Evolutionary conservation across 2,888 invertebrate genomes (phyloP), one percentile per base, ranked within the genome.

Genomic region (Heteromurus nitidus): DNA sequence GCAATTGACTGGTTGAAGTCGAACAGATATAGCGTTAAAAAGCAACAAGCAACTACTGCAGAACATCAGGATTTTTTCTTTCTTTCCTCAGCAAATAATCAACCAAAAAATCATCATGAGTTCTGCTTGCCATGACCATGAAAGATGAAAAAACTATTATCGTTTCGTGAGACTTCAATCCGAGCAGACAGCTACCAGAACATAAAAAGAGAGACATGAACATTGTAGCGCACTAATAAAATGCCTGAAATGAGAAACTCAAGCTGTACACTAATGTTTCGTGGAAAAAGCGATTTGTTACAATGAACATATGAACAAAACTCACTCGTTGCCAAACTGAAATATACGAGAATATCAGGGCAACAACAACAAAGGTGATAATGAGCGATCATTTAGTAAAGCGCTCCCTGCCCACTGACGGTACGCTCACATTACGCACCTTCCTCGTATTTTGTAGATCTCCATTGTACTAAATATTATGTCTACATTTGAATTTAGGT

Each of bases 311-410:
- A 22, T 20, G 3, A 20, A 55, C 22, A 3, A 55, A 55, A 55
- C 55, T 20, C 55, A 24, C 7, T n/a, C n/a, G n/a, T n/a, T n/a
- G n/a, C n/a, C n/a, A n/a, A n/a, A n/a, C n/a, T n/a, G n/a, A n/a
- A n/a, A n/a, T n/a, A n/a, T n/a, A n/a, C 16, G n/a, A n/a, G 60
- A 60, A n/a, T n/a, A 28, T 26, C 28, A n/a, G n/a, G n/a, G n/a
- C n/a, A n/a, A n/a, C n/a, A 50, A 68, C 68, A 69, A 72, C 60
- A 44, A 58, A 72, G 44, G 58, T 60, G 72, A 58, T 72, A 72
- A 72, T 72, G 72, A 72, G 22, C 22, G 60, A 72, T 72, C 58
- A 72, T 72, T 72, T 60, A 55, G 67, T 7, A 22, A 24, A 3
- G 36, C 13, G 13, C 36, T n/a, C n/a, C 36, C 36, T n/a, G n/a